A percentile compares a stretch with the other conserved stretches of the same genome.
Conservation (phyloP, 2,888 invertebrate genomes). For the Hydroisotoma schaefferi region DNA sequence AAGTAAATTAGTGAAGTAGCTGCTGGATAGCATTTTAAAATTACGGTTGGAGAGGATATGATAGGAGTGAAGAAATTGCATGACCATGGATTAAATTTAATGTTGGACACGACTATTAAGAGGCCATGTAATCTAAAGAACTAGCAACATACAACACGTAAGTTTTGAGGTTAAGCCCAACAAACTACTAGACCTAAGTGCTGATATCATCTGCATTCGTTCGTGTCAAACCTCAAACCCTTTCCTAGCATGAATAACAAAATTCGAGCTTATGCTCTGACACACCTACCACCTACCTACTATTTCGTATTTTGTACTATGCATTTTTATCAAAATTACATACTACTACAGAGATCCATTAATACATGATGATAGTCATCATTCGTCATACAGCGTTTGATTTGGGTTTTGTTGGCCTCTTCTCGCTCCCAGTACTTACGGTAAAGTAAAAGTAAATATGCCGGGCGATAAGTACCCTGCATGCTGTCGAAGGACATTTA, state of each 20-base stretch:
- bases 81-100: slow-evolving; percentile 5
- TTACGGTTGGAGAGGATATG: neutral
- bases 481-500: too few relatives aligned
- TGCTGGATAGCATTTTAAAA: slow-evolving; percentile 1
- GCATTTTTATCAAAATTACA: too few relatives aligned
- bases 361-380: too few relatives aligned
- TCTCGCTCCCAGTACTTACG: too few relatives aligned
- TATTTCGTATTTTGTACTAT: too few relatives aligned
- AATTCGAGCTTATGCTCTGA: too few relatives aligned
- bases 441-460: too few relatives aligned
- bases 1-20: slow-evolving; percentile 11
- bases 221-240: neutral
- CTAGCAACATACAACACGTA: slow-evolving; percentile 37
- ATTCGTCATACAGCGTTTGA: too few relatives aligned
- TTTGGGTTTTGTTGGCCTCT: too few relatives aligned
- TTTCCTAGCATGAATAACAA: neutral
- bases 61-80: slow-evolving; percentile 5
- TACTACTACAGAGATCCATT: too few relatives aligned
- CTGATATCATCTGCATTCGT: slow-evolving; percentile 35
- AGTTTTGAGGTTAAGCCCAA: slow-evolving; percentile 36
- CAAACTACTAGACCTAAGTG: slow-evolving; percentile 36
- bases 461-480: too few relatives aligned
- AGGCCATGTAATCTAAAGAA: neutral
- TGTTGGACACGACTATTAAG: neutral
- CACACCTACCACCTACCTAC: too few relatives aligned